phyloP scores from a whole-genome alignment of 1,140 invertebrate genomes.

The Camponotus vicinus region DNA sequence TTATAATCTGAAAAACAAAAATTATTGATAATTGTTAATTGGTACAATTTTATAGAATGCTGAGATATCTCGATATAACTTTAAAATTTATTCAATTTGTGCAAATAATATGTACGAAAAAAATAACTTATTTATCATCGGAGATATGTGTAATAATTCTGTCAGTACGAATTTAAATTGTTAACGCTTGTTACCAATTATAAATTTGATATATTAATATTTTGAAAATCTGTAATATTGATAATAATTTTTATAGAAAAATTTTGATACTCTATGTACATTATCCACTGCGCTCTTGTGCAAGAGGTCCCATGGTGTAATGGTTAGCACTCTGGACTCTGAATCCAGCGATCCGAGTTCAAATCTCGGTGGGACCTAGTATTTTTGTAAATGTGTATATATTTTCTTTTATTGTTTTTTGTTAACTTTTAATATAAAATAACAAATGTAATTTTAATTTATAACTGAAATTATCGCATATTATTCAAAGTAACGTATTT shows the following conservation, averaged over 20 bases:
- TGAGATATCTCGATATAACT: too few relatives aligned
- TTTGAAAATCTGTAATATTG: background rate
- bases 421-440: background rate
- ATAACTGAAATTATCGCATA: background rate
- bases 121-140: conserved; percentile 8
- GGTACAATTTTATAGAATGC: too few relatives aligned
- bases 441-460: background rate
- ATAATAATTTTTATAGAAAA: background rate
- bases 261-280: conserved; percentile 39
- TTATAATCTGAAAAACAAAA: too few relatives aligned
- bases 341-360: conserved; percentile 90
- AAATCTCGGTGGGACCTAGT: conserved; percentile 87
- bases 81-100: background rate
- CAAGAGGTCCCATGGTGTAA: conserved; percentile 66
- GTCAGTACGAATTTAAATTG: background rate
- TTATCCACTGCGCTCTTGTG: background rate
- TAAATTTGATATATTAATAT: background rate
- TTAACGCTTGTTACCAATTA: background rate
- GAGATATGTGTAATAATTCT: background rate
- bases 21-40: too few relatives aligned
- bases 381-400: background rate
- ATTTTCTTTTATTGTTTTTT: conserved; percentile 30
- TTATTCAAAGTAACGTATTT: background rate
- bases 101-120: background rate
- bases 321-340: conserved; percentile 88